phyloP scores from a whole-genome alignment of 2,797 vertebrate genomes.

The Parauchenoglanis punctatus region DNA sequence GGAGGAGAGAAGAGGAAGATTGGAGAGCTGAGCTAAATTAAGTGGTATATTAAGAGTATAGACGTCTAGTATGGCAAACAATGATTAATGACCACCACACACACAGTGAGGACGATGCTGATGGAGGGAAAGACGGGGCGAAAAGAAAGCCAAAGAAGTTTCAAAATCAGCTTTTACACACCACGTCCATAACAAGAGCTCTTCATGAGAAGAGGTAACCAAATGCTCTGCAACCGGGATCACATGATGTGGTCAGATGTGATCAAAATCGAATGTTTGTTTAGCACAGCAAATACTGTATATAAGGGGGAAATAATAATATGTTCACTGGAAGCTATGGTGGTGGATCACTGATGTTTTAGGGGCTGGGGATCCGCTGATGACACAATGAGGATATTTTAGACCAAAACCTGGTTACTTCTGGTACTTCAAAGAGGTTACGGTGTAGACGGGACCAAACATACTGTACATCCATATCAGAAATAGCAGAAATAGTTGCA shows the following conservation, averaged over 20 bases:
- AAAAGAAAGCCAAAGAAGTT: neutral
- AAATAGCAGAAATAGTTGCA: neutral
- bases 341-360: neutral
- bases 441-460: neutral
- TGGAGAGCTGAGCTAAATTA: constrained; percentile 25
- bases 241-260: neutral
- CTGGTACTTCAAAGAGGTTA: neutral
- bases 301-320: neutral
- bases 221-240: neutral
- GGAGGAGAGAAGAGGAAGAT: constrained; percentile 24
- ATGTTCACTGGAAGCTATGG: neutral
- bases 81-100: constrained; percentile 23
- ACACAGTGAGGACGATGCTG: neutral
- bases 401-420: neutral
- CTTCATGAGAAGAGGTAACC: neutral
- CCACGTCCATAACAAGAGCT: neutral
- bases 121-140: neutral
- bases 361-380: neutral
- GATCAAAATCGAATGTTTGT: neutral
- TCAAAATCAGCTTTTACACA: neutral
- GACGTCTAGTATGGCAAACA: constrained; percentile 4
- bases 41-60: constrained; percentile 17
- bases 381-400: neutral
- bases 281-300: neutral
- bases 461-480: neutral